These are phyloP conservation scores for Geotrypetes seraphini DNA, from an alignment of 2,797 vertebrate genomes.

Conservation along the genomic window DNA sequence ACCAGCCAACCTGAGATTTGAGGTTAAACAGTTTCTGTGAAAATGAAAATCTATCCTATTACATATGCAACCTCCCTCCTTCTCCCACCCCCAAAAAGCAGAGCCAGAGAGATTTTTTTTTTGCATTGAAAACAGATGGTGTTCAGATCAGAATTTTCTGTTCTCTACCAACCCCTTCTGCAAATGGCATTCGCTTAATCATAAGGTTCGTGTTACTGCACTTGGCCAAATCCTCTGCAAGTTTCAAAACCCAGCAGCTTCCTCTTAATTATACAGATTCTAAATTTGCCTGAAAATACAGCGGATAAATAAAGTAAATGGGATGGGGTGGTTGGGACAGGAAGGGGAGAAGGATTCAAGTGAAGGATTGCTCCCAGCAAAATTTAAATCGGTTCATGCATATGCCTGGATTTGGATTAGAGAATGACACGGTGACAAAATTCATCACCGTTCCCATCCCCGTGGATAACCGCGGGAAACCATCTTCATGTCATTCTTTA, in stretches of 20 bases:
- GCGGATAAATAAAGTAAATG: background rate
- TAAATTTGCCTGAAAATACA: too few species aligned
- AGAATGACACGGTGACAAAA: too few species aligned
- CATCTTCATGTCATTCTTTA: too few species aligned
- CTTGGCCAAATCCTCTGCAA: accelerated
- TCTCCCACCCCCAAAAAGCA: background rate
- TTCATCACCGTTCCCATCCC: too few species aligned
- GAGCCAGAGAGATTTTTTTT: background rate
- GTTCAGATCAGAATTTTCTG: too few species aligned
- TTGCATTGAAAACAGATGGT: slow-evolving; percentile 12
- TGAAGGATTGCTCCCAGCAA: too few species aligned
- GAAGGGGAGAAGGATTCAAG: background rate
- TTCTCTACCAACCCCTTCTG: background rate
- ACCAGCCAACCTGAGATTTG: slow-evolving; percentile 35
- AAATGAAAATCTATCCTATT: background rate
- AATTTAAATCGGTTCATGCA: too few species aligned
- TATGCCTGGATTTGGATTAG: too few species aligned
- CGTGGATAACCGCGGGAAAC: too few species aligned
- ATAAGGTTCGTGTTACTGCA: background rate
- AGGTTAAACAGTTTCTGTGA: slow-evolving; percentile 25
- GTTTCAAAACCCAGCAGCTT: accelerated
- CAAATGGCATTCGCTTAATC: background rate
- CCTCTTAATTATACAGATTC: too few species aligned
- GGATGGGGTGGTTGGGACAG: too few species aligned
- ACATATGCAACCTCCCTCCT: too few species aligned